Percentiles rank a stretch among this genome's conserved stretches.
Conservation (phyloP, 2,797 vertebrate genomes). For the Pangasius macronema region DNA sequence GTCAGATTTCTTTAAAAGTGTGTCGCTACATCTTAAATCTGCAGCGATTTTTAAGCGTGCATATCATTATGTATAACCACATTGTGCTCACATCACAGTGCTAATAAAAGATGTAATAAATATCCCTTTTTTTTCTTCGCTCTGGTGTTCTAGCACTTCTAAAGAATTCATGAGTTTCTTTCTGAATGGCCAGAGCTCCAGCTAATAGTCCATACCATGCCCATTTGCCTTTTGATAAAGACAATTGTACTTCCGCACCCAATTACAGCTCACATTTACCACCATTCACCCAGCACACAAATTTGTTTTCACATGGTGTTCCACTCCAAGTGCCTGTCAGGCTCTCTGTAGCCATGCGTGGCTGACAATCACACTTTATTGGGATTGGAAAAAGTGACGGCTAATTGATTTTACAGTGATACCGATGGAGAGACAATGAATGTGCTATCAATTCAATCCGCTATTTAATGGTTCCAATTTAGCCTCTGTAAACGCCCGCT, state of each 20-base stretch:
- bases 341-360: conserved; percentile 89
- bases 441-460: conserved; percentile 99
- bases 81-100: conserved; percentile 45
- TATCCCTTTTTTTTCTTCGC: conserved; percentile 45
- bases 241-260: conserved; percentile 72
- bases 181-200: conserved; percentile 66
- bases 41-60: conserved; percentile 45
- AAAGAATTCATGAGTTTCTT: conserved; percentile 63
- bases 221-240: conserved; percentile 77
- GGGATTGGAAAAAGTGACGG: conserved; percentile 99
- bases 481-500: conserved; percentile 99
- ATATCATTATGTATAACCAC: conserved; percentile 30
- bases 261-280: conserved; percentile 78
- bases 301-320: conserved; percentile 79
- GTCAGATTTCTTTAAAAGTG: not conserved
- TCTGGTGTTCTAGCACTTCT: conserved; percentile 57
- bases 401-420: conserved; percentile 99
- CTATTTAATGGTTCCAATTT: conserved; percentile 99
- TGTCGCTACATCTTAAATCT: conserved; percentile 33
- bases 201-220: conserved; percentile 74
- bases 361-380: conserved; percentile 96
- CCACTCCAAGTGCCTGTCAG: conserved; percentile 81
- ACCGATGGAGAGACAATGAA: conserved; percentile 99
- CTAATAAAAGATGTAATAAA: conserved; percentile 72
- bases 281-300: conserved; percentile 61